Conservation (phyloP, 2,797 vertebrate species). For the Enteromius afrohamiltoni region DNA sequence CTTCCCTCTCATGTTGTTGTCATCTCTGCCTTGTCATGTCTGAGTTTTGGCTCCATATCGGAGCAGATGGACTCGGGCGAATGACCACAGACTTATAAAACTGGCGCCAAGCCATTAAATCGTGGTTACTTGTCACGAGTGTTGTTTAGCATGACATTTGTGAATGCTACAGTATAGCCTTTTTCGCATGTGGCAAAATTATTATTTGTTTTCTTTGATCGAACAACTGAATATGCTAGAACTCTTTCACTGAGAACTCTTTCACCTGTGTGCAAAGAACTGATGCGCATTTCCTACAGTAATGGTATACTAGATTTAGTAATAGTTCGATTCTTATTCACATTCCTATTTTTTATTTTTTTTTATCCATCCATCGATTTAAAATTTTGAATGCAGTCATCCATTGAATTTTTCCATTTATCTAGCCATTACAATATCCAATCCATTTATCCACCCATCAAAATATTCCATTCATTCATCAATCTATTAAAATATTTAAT, state of each 20-base stretch:
- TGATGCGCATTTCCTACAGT: background rate
- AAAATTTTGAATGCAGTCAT: background rate
- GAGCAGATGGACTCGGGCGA: conserved; percentile 34
- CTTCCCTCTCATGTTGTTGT: conserved; percentile 25
- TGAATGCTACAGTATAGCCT: background rate
- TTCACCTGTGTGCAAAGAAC: background rate
- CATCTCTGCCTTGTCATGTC: conserved; percentile 32
- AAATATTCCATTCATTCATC: background rate
- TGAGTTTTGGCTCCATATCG: conserved; percentile 23
- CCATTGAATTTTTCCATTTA: background rate
- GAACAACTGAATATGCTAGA: background rate
- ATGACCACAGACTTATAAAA: conserved; percentile 20
- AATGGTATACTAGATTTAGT: too few species aligned
- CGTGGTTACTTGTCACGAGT: background rate
- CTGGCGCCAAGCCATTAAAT: background rate
- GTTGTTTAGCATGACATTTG: background rate
- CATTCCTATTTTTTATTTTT: background rate
- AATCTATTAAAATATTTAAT: too few species aligned
- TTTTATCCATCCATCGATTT: background rate
- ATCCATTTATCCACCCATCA: background rate
- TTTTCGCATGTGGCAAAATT: background rate
- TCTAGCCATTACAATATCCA: background rate
- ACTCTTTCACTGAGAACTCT: background rate
- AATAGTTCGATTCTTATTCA: background rate
- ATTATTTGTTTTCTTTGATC: background rate